phyloP scores from a whole-genome alignment of 2,797 vertebrate genomes.

The Urocyon cinereoargenteus region DNA sequence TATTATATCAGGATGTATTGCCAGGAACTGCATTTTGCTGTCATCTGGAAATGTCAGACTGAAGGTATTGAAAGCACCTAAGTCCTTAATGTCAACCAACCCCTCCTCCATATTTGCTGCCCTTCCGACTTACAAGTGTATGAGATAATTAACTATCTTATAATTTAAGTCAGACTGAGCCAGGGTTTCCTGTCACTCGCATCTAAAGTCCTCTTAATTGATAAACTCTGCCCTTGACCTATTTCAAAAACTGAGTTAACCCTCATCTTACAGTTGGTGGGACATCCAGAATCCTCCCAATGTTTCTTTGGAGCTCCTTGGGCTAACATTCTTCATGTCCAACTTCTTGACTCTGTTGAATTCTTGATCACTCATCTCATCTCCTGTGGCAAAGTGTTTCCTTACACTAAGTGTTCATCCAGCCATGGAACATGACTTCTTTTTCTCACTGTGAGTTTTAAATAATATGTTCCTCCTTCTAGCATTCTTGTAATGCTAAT shows the following conservation, averaged over 20 bases:
- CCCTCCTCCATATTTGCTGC: neutral
- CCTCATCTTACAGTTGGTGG: neutral
- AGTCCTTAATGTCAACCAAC: neutral
- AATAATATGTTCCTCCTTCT: neutral
- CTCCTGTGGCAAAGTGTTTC: neutral
- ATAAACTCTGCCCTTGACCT: neutral
- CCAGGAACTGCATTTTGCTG: neutral
- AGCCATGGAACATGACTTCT: neutral
- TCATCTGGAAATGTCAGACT: constrained; percentile 20
- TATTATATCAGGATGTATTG: neutral
- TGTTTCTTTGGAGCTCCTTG: constrained; percentile 3
- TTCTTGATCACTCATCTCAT: neutral
- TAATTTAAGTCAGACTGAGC: constrained; percentile 11
- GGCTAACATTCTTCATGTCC: neutral
- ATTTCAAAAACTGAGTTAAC: neutral
- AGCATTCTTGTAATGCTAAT: neutral
- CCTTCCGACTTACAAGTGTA: neutral
- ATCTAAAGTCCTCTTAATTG: neutral
- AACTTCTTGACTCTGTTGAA: neutral
- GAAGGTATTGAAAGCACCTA: neutral
- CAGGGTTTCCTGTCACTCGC: neutral
- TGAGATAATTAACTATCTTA: neutral
- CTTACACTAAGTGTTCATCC: neutral
- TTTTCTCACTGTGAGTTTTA: neutral
- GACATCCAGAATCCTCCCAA: neutral